Evolutionary conservation across 2,888 invertebrate genomes (phyloP).

Genomic region (Papilio protenor): DNA sequence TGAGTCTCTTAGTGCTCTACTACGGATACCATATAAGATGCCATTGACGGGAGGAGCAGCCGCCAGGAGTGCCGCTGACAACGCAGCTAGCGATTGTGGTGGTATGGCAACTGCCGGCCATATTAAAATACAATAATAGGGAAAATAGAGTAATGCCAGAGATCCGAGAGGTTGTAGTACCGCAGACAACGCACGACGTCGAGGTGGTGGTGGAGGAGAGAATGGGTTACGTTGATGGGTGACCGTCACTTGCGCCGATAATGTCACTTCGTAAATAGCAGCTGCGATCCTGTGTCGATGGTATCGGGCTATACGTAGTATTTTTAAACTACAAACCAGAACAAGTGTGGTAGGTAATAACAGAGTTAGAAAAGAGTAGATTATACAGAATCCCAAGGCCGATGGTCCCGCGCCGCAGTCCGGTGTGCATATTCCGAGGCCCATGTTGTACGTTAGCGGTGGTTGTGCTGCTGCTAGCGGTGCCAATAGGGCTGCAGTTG

Average conservation of each 20-base stretch:
- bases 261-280: constrained; percentile 92
- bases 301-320: constrained; percentile 87
- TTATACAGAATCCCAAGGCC: constrained; percentile 86
- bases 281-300: constrained; percentile 93
- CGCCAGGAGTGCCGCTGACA: constrained; percentile 87
- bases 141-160: constrained; percentile 88
- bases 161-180: constrained; percentile 90
- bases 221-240: constrained; percentile 93
- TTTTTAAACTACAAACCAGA: constrained; percentile 89
- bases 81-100: constrained; percentile 79
- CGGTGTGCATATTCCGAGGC: constrained; percentile 87
- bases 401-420: constrained; percentile 86
- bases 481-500: constrained; percentile 85
- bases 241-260: constrained; percentile 93
- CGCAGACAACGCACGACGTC: constrained; percentile 86
- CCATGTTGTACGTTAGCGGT: constrained; percentile 73
- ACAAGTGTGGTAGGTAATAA: constrained; percentile 88
- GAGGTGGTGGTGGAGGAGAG: constrained; percentile 87
- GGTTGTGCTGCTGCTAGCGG: constrained; percentile 86
- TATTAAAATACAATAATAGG: constrained; percentile 88
- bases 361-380: constrained; percentile 87
- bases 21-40: constrained; percentile 91
- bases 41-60: constrained; percentile 90
- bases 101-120: constrained; percentile 84
- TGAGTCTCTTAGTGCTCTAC: constrained; percentile 88